Conservation (phyloP, 2,888 invertebrate genomes). For the Empis stercorea region DNA sequence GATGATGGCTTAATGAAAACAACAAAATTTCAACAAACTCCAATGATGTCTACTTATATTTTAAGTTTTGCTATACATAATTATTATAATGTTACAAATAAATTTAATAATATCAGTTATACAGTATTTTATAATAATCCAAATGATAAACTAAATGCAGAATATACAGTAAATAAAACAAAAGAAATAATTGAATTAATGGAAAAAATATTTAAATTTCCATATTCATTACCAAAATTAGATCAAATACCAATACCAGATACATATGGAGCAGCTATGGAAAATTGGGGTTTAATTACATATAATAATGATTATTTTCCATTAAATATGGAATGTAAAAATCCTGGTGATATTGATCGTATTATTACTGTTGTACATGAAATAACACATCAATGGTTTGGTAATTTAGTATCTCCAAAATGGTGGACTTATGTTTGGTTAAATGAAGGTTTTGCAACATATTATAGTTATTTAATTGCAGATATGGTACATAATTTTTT, state of each 20-base stretch:
- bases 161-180: not conserved
- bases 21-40: conserved; percentile 40
- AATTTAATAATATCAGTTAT: conserved; percentile 27
- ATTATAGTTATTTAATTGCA: conserved; percentile 26
- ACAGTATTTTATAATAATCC: conserved; percentile 19
- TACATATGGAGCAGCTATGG: conserved; percentile 78
- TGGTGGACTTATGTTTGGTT: conserved; percentile 65
- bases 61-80: conserved; percentile 69
- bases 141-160: conserved; percentile 8
- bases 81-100: conserved; percentile 35
- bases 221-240: conserved; percentile 64
- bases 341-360: conserved; percentile 16
- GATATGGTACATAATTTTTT: no score
- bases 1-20: conserved; percentile 18
- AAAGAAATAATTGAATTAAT: not conserved
- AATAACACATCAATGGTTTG: conserved; percentile 68
- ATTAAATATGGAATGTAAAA: conserved; percentile 33
- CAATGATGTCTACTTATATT: conserved; percentile 65
- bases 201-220: conserved; percentile 58
- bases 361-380: conserved; percentile 44
- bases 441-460: conserved; percentile 57
- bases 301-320: conserved; percentile 33
- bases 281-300: conserved; percentile 88
- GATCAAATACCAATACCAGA: conserved; percentile 81
- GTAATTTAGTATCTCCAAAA: conserved; percentile 54